phyloP scores from a whole-genome alignment of 1,140 invertebrate species.

The Nymphalis io region DNA sequence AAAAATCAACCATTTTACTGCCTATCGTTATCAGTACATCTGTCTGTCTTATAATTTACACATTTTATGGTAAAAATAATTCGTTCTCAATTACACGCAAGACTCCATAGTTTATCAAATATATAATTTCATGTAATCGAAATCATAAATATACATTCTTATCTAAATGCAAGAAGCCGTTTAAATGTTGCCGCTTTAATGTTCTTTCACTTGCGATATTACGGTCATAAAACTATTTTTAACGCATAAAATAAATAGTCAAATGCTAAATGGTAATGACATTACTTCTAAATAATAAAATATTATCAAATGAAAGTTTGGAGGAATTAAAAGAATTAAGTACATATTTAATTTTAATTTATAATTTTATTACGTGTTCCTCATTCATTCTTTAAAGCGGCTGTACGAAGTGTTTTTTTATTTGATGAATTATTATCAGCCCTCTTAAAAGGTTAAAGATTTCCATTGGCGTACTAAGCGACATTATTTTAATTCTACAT shows the following conservation, averaged over 20 bases:
- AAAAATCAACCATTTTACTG: background rate
- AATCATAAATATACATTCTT: conserved; percentile 29
- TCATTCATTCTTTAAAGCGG: no score
- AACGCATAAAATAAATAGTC: conserved; percentile 14
- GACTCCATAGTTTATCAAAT: background rate
- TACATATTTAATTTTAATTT: background rate
- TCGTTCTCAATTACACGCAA: conserved; percentile 27
- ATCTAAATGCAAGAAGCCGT: conserved; percentile 26
- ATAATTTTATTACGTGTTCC: background rate
- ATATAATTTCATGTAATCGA: conserved; percentile 18
- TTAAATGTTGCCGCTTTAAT: conserved; percentile 19
- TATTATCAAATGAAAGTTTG: no score
- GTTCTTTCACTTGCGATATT: conserved; percentile 27
- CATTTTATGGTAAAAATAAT: conserved; percentile 10
- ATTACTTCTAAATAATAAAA: no score
- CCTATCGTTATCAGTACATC: background rate
- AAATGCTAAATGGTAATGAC: background rate
- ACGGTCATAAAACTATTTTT: conserved; percentile 19
- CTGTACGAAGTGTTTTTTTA: no score
- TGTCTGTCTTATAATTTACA: background rate
- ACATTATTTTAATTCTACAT: no score
- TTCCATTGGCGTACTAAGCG: no score
- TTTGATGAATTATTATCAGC: no score
- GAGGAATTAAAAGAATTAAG: no score
- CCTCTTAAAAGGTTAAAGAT: no score